Evolutionary conservation across 2,797 vertebrate species (phyloP).

Genomic region (Pampus argenteus): DNA sequence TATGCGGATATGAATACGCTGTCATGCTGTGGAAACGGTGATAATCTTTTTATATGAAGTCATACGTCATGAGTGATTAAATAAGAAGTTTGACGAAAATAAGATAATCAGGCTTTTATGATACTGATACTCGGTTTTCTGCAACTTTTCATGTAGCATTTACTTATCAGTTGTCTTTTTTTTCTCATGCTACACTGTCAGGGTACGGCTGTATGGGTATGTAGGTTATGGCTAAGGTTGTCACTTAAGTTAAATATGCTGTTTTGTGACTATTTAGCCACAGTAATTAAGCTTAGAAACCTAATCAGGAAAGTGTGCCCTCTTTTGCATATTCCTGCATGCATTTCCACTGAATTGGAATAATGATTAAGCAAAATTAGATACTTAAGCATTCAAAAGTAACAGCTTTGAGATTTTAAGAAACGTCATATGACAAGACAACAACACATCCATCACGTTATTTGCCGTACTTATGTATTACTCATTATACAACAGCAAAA

Average conservation of each 20-base stretch:
- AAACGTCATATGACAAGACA: too few species aligned
- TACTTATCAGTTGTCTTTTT: not conserved
- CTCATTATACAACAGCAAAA: not conserved
- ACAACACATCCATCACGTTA: too few species aligned
- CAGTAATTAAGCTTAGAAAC: not conserved
- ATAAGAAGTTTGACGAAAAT: not conserved
- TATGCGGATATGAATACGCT: slow-evolving; percentile 13
- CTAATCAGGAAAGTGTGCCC: not conserved
- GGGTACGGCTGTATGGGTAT: not conserved
- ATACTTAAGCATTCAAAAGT: not conserved
- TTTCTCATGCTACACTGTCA: not conserved
- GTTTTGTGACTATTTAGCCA: not conserved
- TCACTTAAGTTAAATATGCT: not conserved
- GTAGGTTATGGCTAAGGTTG: not conserved
- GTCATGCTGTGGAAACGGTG: slow-evolving; percentile 13
- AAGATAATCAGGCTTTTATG: not conserved
- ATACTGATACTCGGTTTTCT: not conserved
- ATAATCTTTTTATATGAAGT: slow-evolving; percentile 22
- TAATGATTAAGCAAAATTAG: not conserved
- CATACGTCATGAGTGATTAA: slow-evolving; percentile 14
- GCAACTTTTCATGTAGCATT: not conserved
- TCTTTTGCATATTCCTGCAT: not conserved
- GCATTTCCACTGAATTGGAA: not conserved
- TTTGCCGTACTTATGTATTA: too few species aligned
- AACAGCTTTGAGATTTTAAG: too few species aligned